These are phyloP conservation scores for Okapia johnstoni DNA, from an alignment of 2,113 vertebrate species.

Conservation along the genomic window DNA sequence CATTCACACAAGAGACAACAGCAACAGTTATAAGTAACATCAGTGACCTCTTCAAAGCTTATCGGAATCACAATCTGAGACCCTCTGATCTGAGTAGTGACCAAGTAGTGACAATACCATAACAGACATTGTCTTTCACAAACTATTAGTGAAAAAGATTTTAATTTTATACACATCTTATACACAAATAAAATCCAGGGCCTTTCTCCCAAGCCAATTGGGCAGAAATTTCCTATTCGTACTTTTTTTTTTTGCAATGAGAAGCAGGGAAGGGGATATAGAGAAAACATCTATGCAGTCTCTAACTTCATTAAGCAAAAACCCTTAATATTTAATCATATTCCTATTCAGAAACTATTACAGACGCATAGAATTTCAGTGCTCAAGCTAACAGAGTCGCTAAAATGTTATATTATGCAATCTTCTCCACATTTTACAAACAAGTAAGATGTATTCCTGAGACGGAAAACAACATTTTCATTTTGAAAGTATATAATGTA, in stretches of 20 bases:
- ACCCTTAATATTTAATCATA: slow-evolving; percentile 5
- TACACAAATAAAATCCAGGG: background rate
- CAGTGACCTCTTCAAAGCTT: background rate
- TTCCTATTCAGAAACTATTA: slow-evolving; percentile 23
- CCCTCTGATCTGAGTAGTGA: background rate
- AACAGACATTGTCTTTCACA: background rate
- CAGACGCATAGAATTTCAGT: slow-evolving; percentile 23
- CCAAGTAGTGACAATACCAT: background rate
- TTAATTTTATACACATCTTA: background rate
- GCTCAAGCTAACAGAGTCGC: background rate
- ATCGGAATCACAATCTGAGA: background rate
- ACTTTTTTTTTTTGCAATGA: background rate
- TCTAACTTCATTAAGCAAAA: background rate
- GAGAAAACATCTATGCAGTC: background rate
- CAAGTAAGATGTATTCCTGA: background rate
- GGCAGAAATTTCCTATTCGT: background rate
- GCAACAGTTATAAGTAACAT: background rate
- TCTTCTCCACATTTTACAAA: background rate
- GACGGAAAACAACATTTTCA: background rate
- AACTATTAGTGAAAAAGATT: background rate
- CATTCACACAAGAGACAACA: background rate
- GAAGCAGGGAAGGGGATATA: background rate
- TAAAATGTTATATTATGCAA: background rate
- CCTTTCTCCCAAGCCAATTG: background rate
- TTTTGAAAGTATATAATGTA: background rate